These are phyloP conservation scores for Cataglyphis rosenhaueri DNA, from an alignment of 2,888 invertebrate genomes.

Conservation along the genomic window DNA sequence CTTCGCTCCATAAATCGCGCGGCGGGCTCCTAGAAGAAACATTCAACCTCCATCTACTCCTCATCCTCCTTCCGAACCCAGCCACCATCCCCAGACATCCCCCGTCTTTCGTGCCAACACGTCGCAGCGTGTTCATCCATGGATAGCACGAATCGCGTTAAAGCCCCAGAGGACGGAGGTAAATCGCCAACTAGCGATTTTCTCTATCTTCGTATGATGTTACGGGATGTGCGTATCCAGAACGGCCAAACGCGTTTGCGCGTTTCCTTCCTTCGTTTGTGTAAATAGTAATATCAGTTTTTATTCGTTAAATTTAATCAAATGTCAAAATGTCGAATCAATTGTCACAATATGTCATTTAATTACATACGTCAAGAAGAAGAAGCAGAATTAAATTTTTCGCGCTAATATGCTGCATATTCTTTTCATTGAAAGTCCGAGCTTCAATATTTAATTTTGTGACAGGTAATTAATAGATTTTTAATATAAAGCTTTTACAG, in stretches of 20 bases:
- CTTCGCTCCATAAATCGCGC: slow-evolving; percentile 85
- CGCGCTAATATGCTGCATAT: too few relatives aligned
- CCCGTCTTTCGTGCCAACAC: slow-evolving; percentile 65
- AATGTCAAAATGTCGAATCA: not conserved
- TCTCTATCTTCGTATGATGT: slow-evolving; percentile 27
- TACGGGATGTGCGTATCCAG: slow-evolving; percentile 20
- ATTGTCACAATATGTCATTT: not conserved
- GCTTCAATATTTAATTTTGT: not conserved
- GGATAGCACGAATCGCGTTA: slow-evolving; percentile 66
- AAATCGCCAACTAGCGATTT: slow-evolving; percentile 65
- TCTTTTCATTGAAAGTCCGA: not conserved
- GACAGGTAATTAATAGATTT: not conserved
- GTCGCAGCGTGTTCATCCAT: slow-evolving; percentile 68
- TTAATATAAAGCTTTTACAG: slow-evolving; percentile 5
- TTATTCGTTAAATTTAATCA: not conserved
- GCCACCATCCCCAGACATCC: slow-evolving; percentile 68
- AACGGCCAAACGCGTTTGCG: not conserved
- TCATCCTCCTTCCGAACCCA: slow-evolving; percentile 78
- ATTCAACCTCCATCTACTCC: slow-evolving; percentile 82
- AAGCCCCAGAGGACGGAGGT: slow-evolving; percentile 62
- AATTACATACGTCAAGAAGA: not conserved
- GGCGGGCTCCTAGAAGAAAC: slow-evolving; percentile 84
- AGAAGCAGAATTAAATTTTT: slow-evolving; percentile 7
- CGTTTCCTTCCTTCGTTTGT: not conserved
- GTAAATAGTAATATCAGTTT: not conserved